These are phyloP conservation scores for Quadroppia sp. DNA, from an alignment of 2,888 invertebrate species.

Conservation along the genomic window DNA sequence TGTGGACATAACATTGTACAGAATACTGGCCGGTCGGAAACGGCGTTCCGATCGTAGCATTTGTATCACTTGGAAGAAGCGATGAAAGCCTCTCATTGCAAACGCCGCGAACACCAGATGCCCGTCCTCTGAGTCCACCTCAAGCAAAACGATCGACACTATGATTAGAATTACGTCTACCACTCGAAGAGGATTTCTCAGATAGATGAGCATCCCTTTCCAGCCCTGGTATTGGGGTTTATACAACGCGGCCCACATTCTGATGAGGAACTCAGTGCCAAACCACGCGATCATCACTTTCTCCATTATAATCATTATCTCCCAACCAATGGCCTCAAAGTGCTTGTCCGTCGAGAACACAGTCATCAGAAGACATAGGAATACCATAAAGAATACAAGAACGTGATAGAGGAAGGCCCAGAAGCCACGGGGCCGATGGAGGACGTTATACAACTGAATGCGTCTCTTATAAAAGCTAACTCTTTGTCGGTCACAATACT, in stretches of 20 bases:
- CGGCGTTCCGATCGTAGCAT: slow-evolving; percentile 33
- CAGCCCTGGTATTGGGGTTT: slow-evolving; percentile 33
- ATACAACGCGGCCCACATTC: slow-evolving; percentile 34
- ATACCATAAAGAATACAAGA: slow-evolving; percentile 34
- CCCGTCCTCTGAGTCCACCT: slow-evolving; percentile 6
- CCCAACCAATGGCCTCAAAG: not conserved
- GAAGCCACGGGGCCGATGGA: slow-evolving; percentile 32
- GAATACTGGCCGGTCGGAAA: slow-evolving; percentile 26
- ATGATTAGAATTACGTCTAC: slow-evolving; percentile 27
- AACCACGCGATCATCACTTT: slow-evolving; percentile 39
- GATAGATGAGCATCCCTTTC: slow-evolving; percentile 16
- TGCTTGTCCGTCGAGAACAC: slow-evolving; percentile 31
- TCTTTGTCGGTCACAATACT: not conserved
- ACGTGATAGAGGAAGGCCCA: slow-evolving; percentile 39
- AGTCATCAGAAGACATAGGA: slow-evolving; percentile 31
- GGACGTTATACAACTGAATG: slow-evolving; percentile 26
- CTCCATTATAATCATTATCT: slow-evolving; percentile 22
- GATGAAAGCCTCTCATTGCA: slow-evolving; percentile 40
- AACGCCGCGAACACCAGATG: slow-evolving; percentile 34
- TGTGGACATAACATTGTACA: slow-evolving; percentile 6
- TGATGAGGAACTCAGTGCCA: slow-evolving; percentile 14
- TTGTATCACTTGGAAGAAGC: slow-evolving; percentile 40
- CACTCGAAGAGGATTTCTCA: not conserved
- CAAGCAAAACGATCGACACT: slow-evolving; percentile 12
- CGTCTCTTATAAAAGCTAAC: slow-evolving; percentile 26